Evolutionary conservation across 2,797 vertebrate species (phyloP).

Genomic region (Lateolabrax maculatus): DNA sequence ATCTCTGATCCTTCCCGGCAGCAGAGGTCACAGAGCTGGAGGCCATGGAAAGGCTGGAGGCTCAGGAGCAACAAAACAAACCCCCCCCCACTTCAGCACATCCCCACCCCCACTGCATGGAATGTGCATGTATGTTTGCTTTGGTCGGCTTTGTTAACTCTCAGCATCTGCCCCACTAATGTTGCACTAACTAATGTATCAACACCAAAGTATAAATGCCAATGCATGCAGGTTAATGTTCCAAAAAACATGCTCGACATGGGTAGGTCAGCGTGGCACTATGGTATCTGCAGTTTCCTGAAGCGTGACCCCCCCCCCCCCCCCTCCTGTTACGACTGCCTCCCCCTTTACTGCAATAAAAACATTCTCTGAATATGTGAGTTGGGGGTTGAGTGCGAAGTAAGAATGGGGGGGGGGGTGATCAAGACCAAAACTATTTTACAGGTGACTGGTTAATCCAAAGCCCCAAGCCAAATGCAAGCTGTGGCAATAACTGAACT

Average conservation of each 20-base stretch:
- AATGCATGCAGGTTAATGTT: not conserved
- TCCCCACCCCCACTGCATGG: constrained; percentile 55
- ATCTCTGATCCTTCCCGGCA: constrained; percentile 60
- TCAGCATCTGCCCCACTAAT: constrained; percentile 24
- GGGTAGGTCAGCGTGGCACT: not conserved
- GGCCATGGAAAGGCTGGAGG: constrained; percentile 45
- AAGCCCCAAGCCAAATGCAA: not conserved
- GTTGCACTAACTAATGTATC: constrained; percentile 1
- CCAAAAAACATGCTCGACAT: not conserved
- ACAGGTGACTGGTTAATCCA: not conserved
- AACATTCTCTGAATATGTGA: constrained; percentile 64
- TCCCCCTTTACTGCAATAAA: constrained; percentile 53
- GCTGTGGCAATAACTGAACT: not conserved
- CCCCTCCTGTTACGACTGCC: not conserved
- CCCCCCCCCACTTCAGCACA: constrained; percentile 13
- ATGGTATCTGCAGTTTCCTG: constrained; percentile 16
- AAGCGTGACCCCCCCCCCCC: not conserved
- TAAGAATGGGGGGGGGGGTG: constrained; percentile 5
- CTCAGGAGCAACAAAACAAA: constrained; percentile 64
- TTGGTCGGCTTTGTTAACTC: constrained; percentile 34
- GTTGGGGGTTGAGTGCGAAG: constrained; percentile 44
- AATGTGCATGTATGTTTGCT: constrained; percentile 71
- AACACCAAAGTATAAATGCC: not conserved
- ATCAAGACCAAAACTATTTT: not conserved
- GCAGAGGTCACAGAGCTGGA: constrained; percentile 61